These are phyloP conservation scores for Hypsibius dujardini DNA, from an alignment of 1,140 invertebrate genomes.

Conservation along the genomic window DNA sequence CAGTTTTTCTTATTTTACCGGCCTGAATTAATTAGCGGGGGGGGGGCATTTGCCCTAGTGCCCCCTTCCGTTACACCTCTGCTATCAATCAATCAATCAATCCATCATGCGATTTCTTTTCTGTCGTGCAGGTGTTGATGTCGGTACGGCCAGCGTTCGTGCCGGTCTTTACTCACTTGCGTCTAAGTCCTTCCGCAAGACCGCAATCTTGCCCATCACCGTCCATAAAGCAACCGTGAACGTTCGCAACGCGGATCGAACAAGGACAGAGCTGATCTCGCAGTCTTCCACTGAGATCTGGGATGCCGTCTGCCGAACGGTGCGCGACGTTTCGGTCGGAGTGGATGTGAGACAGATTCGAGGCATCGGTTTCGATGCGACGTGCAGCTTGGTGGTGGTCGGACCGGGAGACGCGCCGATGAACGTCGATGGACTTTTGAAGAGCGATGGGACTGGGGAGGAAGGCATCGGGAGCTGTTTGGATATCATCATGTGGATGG, in stretches of 20 bases:
- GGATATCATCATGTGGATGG: constrained; percentile 90
- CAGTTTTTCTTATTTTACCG: no score
- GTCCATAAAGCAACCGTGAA: constrained; percentile 52
- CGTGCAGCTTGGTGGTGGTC: constrained; percentile 73
- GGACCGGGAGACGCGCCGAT: constrained; percentile 44
- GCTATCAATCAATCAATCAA: no score
- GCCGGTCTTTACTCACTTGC: constrained; percentile 51
- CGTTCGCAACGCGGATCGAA: constrained; percentile 50
- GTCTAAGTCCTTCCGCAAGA: constrained; percentile 46
- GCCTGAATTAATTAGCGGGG: no score
- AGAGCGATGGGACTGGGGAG: background rate
- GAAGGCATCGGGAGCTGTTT: background rate
- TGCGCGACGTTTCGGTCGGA: constrained; percentile 45
- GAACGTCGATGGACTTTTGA: background rate
- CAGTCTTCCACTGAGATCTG: constrained; percentile 85
- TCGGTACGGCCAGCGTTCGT: constrained; percentile 70
- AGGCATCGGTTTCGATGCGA: constrained; percentile 86
- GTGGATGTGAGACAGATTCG: constrained; percentile 43
- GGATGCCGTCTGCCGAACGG: constrained; percentile 46
- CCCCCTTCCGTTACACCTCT: no score
- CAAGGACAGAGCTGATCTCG: background rate
- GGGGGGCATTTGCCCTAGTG: no score
- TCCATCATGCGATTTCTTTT: no score
- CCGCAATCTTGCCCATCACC: constrained; percentile 45
- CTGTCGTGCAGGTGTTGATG: constrained; percentile 61